Conservation (phyloP, 2,888 invertebrate species). For the Sphecodes monilicornis region DNA sequence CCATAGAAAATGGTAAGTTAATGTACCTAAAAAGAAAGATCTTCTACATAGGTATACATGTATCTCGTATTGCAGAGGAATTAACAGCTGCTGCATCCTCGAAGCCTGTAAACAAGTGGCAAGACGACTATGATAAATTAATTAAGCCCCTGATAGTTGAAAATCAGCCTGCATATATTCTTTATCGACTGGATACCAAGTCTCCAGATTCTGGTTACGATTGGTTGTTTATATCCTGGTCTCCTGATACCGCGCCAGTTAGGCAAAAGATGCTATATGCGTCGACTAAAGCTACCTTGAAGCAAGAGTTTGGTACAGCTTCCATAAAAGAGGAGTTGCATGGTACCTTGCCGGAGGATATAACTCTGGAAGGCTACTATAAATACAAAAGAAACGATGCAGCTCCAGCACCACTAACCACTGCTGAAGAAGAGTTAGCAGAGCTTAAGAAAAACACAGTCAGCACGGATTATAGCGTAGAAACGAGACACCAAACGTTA, state of each 20-base stretch:
- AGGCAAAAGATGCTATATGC: slow-evolving; percentile 99
- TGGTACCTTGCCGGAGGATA: slow-evolving; percentile 93
- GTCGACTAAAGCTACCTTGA: slow-evolving; percentile 98
- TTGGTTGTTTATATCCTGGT: slow-evolving; percentile 98
- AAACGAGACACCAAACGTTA: slow-evolving; percentile 94
- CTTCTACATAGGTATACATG: neutral
- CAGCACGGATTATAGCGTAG: slow-evolving; percentile 91
- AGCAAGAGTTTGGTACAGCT: slow-evolving; percentile 97
- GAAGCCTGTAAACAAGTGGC: slow-evolving; percentile 91
- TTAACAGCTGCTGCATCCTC: slow-evolving; percentile 88
- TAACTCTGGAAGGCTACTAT: slow-evolving; percentile 92
- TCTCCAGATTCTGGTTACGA: slow-evolving; percentile 92
- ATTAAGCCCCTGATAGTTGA: slow-evolving; percentile 90
- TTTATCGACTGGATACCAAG: slow-evolving; percentile 91
- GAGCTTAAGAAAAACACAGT: slow-evolving; percentile 89
- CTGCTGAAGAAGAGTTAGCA: slow-evolving; percentile 93
- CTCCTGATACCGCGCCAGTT: slow-evolving; percentile 95
- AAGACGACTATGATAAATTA: slow-evolving; percentile 93
- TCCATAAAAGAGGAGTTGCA: slow-evolving; percentile 98
- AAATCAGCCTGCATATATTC: slow-evolving; percentile 95
- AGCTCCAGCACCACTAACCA: slow-evolving; percentile 96
- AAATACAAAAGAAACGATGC: slow-evolving; percentile 91
- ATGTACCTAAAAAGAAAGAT: neutral
- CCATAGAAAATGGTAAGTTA: slow-evolving; percentile 92
- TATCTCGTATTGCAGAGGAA: slow-evolving; percentile 88